phyloP scores from a whole-genome alignment of 1,140 invertebrate species.

The Anoplolepis gracilipes region DNA sequence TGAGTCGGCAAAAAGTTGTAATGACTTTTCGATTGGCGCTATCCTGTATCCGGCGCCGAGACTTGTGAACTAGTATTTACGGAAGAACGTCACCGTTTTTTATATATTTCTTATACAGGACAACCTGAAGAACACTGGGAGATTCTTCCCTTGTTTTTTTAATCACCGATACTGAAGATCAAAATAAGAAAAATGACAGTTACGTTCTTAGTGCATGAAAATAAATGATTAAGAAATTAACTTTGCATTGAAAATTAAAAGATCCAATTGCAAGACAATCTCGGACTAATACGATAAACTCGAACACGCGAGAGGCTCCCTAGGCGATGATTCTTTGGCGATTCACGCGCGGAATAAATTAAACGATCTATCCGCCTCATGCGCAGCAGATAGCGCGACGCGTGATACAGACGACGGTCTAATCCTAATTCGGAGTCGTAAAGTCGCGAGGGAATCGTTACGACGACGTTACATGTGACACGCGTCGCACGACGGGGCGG shows the following conservation, averaged over 20 bases:
- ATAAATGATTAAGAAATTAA: not conserved
- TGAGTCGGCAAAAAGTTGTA: constrained; percentile 84
- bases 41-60: constrained; percentile 15
- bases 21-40: constrained; percentile 83
- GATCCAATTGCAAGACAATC: not conserved
- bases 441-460: constrained; percentile 72
- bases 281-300: constrained; percentile 12
- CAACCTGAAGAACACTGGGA: not conserved
- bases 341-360: constrained; percentile 49
- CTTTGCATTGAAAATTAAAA: not conserved
- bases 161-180: constrained; percentile 3
- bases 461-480: constrained; percentile 74
- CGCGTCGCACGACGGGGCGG: constrained; percentile 76
- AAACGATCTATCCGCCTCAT: constrained; percentile 20
- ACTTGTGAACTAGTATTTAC: constrained; percentile 40
- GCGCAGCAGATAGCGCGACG: constrained; percentile 30
- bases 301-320: not conserved
- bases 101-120: constrained; percentile 8
- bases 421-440: constrained; percentile 81
- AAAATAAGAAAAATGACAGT: constrained; percentile 24
- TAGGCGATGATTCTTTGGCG: constrained; percentile 2
- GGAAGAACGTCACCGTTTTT: constrained; percentile 35
- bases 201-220: not conserved
- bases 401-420: constrained; percentile 36
- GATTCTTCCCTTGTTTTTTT: not conserved